A percentile compares a stretch with the other conserved stretches of the same genome.
These are phyloP conservation scores for Drosophila differens DNA, from an alignment of 2,888 invertebrate genomes.

Conservation along the genomic window DNA sequence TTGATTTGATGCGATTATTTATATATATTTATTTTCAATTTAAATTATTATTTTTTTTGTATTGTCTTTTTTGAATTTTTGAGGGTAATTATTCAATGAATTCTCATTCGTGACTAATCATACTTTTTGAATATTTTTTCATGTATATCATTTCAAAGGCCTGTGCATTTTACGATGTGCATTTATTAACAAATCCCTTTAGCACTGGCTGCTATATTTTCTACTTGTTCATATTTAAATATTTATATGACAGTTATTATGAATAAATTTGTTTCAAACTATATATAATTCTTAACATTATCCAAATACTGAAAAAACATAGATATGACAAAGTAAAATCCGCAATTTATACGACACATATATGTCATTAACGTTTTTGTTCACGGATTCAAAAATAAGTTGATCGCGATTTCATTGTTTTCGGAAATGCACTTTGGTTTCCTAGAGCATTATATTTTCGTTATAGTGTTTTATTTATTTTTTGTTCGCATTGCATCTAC, in stretches of 20 bases:
- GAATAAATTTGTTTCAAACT: neutral
- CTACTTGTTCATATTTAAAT: neutral
- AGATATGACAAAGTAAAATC: neutral
- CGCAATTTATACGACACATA: neutral
- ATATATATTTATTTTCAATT: neutral
- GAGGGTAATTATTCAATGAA: neutral
- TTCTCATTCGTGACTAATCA: neutral
- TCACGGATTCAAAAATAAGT: neutral
- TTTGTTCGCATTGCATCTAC: constrained; percentile 17
- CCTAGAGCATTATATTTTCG: constrained; percentile 38
- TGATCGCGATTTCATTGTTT: constrained; percentile 7
- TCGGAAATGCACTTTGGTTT: constrained; percentile 11
- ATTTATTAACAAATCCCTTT: neutral
- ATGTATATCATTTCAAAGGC: neutral
- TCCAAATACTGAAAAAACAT: neutral
- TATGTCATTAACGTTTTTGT: neutral
- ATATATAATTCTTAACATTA: neutral
- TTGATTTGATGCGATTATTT: neutral
- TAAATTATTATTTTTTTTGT: neutral
- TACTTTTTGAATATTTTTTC: neutral
- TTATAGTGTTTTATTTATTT: constrained; percentile 17
- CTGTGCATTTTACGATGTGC: neutral
- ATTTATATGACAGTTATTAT: too few species aligned
- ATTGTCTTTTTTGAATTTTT: neutral
- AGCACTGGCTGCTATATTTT: neutral